Conservation (phyloP, 92 coral and sea anemone species). For the Porites cylindrica region DNA sequence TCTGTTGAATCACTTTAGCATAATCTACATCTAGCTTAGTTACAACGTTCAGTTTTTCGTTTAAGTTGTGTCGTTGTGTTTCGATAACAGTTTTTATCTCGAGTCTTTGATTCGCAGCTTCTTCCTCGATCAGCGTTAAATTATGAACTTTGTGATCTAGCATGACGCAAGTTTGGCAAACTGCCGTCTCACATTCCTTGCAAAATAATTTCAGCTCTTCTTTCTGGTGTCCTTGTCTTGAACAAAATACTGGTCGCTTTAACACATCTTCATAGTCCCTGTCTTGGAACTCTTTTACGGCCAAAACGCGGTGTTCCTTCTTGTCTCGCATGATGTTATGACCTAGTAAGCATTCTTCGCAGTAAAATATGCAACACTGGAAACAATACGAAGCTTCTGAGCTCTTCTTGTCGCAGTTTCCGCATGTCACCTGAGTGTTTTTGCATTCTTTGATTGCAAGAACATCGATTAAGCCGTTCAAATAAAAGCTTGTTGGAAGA, state of each 20-base stretch:
- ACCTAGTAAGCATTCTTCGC: not conserved
- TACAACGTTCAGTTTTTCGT: not conserved
- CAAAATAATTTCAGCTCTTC: not conserved
- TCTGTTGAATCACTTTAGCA: not conserved
- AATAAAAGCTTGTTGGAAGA: not conserved
- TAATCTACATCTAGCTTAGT: not conserved
- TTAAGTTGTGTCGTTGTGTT: not conserved
- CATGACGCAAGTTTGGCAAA: not conserved
- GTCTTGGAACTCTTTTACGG: not conserved
- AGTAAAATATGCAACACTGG: not conserved
- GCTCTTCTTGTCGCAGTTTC: not conserved
- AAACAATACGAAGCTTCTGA: not conserved
- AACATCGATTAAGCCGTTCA: not conserved
- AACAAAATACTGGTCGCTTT: not conserved
- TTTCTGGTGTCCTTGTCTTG: constrained; percentile 2
- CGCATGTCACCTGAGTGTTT: not conserved
- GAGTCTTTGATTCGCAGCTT: not conserved
- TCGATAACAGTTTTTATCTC: not conserved
- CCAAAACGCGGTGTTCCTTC: not conserved
- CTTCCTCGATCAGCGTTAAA: not conserved
- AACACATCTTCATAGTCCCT: not conserved
- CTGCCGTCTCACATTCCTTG: not conserved
- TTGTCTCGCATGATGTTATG: not conserved
- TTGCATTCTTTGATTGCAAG: not conserved
- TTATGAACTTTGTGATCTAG: not conserved